Conservation (phyloP, 2,113 vertebrate species). For the Gallinago jamesoni region DNA sequence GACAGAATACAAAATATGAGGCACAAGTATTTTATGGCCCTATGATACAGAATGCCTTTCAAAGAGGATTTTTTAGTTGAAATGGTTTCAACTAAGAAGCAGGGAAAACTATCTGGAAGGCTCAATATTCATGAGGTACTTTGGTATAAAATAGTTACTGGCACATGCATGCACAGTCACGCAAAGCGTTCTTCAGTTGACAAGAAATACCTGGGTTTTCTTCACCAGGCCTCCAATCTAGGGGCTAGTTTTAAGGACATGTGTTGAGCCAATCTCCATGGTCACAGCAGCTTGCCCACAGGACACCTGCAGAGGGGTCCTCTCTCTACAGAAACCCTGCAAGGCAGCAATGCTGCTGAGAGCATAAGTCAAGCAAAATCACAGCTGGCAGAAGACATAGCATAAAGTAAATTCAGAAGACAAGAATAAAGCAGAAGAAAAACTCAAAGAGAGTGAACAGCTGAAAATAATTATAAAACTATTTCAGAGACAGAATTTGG, state of each 20-base stretch:
- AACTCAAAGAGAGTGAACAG: background rate
- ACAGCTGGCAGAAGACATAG: background rate
- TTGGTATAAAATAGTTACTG: background rate
- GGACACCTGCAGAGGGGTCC: background rate
- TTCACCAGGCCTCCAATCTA: background rate
- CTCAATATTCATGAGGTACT: background rate
- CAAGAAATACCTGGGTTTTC: background rate
- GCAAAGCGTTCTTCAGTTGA: background rate
- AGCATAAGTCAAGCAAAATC: background rate
- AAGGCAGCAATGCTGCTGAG: background rate
- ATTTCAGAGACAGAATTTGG: constrained; percentile 7
- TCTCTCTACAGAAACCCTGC: background rate
- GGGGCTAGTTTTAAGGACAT: background rate
- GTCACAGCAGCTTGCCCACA: background rate
- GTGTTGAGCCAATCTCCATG: rapidly evolving
- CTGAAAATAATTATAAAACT: background rate
- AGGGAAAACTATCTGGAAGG: background rate
- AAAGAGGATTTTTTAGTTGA: background rate
- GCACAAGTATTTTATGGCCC: background rate
- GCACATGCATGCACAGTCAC: rapidly evolving
- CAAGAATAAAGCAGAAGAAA: background rate
- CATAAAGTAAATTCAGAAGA: background rate
- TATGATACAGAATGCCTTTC: background rate
- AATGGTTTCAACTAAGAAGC: background rate
- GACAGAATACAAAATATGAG: background rate